These are phyloP conservation scores for Drosophila ercepeae DNA, from an alignment of 1,140 invertebrate species.

Conservation along the genomic window DNA sequence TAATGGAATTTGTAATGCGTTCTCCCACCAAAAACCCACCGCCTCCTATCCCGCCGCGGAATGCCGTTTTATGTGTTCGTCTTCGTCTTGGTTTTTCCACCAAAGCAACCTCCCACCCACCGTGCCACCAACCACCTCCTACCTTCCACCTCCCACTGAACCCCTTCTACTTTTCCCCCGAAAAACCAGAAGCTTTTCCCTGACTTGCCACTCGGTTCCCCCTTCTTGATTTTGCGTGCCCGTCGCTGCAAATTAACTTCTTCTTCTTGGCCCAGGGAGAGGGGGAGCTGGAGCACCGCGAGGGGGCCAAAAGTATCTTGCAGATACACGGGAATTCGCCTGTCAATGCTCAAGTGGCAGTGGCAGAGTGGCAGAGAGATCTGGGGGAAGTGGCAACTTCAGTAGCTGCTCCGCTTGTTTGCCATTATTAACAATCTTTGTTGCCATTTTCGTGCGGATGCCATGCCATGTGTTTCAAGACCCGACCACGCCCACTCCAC, in stretches of 20 bases:
- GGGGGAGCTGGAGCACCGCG: not conserved
- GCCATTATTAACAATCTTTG: conserved; percentile 82
- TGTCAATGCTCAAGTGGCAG: conserved; percentile 58
- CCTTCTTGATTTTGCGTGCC: conserved; percentile 47
- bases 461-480: conserved; percentile 58
- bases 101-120: too few relatives aligned
- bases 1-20: conserved; percentile 83
- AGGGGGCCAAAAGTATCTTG: conserved; percentile 8
- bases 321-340: conserved; percentile 41
- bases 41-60: conserved; percentile 55
- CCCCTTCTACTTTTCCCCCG: conserved; percentile 1
- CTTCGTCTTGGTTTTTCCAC: conserved; percentile 41
- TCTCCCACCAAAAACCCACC: conserved; percentile 31
- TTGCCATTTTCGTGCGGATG: conserved; percentile 57
- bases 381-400: conserved; percentile 40
- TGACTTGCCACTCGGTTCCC: conserved; percentile 25
- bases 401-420: conserved; percentile 75
- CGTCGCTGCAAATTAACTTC: conserved; percentile 65
- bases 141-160: not conserved
- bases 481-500: conserved; percentile 6
- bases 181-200: conserved; percentile 37
- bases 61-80: conserved; percentile 77
- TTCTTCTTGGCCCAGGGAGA: conserved; percentile 16
- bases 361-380: not conserved
- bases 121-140: too few relatives aligned